A percentile compares a stretch with the other conserved stretches of the same genome.
Evolutionary conservation across 2,113 vertebrate species (phyloP).

Genomic region (Charina bottae): DNA sequence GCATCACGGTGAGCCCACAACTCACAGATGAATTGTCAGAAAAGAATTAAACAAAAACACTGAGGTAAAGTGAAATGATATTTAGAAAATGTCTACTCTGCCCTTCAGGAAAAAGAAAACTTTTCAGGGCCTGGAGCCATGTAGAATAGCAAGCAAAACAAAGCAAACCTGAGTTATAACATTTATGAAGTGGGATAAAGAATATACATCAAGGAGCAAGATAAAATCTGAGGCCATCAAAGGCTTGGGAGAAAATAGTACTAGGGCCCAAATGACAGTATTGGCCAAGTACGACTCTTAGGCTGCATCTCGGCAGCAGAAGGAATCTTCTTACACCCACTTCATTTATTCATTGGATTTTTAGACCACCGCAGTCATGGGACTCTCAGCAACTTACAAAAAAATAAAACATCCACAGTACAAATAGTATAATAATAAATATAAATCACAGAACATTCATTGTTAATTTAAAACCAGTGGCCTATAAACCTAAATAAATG

Average conservation of each 20-base stretch:
- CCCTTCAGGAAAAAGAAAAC: neutral
- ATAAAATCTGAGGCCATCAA: neutral
- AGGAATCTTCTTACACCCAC: neutral
- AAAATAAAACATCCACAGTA: neutral
- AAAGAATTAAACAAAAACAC: neutral
- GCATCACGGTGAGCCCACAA: neutral
- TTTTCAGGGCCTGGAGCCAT: neutral
- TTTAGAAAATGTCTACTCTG: neutral
- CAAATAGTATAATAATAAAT: too few relatives aligned
- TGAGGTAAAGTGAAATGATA: neutral
- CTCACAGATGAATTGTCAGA: neutral
- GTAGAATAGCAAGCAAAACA: neutral
- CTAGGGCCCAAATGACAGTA: neutral
- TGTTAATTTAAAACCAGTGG: too few relatives aligned
- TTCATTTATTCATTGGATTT: neutral
- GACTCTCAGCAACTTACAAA: neutral
- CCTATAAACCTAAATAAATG: too few relatives aligned
- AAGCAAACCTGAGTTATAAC: neutral
- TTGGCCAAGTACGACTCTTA: neutral
- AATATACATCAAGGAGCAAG: neutral
- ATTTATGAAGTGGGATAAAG: too few relatives aligned
- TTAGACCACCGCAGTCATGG: too few relatives aligned
- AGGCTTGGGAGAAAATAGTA: neutral
- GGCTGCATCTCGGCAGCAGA: neutral
- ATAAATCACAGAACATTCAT: too few relatives aligned